phyloP scores from a whole-genome alignment of 2,888 invertebrate genomes.

The Yponomeuta evonymella region DNA sequence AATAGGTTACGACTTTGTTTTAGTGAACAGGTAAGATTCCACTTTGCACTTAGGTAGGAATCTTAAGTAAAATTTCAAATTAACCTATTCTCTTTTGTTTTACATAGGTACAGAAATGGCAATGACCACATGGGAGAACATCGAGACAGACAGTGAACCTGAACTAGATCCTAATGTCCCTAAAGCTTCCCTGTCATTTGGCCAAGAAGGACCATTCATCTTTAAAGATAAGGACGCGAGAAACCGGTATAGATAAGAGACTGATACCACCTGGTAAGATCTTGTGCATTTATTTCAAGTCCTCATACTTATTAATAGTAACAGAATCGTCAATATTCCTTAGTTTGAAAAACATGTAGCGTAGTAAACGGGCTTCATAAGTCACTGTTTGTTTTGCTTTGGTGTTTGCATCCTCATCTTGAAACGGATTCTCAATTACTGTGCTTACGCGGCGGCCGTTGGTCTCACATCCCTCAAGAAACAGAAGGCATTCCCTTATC shows the following conservation, averaged over 20 bases:
- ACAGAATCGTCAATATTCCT: slow-evolving; percentile 74
- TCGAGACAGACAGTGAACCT: slow-evolving; percentile 81
- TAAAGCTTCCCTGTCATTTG: slow-evolving; percentile 82
- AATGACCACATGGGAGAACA: slow-evolving; percentile 83
- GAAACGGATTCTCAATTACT: slow-evolving; percentile 87
- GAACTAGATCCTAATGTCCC: slow-evolving; percentile 78
- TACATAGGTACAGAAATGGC: slow-evolving; percentile 79
- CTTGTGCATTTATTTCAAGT: slow-evolving; percentile 54
- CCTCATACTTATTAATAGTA: slow-evolving; percentile 71
- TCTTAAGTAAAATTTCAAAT: too few relatives aligned
- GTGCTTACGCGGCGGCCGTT: slow-evolving; percentile 91
- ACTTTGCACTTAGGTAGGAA: too few relatives aligned
- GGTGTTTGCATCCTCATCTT: slow-evolving; percentile 80
- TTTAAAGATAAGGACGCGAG: slow-evolving; percentile 77
- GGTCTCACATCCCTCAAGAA: slow-evolving; percentile 92
- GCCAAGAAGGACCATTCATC: slow-evolving; percentile 79
- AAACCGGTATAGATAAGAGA: slow-evolving; percentile 56
- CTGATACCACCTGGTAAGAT: slow-evolving; percentile 58
- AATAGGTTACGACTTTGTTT: slow-evolving; percentile 78
- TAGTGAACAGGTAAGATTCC: slow-evolving; percentile 77
- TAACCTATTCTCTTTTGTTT: not conserved
- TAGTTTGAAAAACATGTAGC: slow-evolving; percentile 85
- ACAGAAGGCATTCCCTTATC: slow-evolving; percentile 90
- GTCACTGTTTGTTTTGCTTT: slow-evolving; percentile 93
- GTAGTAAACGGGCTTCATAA: slow-evolving; percentile 90